Percentiles rank a stretch among this genome's conserved stretches.
Evolutionary conservation across 2,888 invertebrate genomes (phyloP).

Genomic region (Pollenia griseotomentosa): DNA sequence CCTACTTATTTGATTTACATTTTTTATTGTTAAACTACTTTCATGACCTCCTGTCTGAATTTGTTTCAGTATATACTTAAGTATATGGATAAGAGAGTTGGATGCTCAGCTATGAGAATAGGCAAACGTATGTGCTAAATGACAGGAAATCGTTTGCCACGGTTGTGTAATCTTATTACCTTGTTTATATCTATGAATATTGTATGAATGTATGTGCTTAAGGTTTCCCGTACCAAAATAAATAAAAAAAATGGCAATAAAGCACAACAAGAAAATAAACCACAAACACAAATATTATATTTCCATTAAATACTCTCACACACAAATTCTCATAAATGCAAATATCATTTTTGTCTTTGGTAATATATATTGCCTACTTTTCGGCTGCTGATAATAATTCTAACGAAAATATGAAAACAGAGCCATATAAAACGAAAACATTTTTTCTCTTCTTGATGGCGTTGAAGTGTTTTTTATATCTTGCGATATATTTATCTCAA

Average conservation of each 20-base stretch:
- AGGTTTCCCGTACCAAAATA: not conserved
- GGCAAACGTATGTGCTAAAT: slow-evolving; percentile 43
- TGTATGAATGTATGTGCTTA: not conserved
- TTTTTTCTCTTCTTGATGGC: not conserved
- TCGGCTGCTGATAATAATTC: not conserved
- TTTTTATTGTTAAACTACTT: not conserved
- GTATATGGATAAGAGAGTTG: not conserved
- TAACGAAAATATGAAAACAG: not conserved
- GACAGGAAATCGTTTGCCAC: slow-evolving; percentile 48
- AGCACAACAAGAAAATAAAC: not conserved
- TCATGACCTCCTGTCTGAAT: not conserved
- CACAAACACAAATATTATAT: not conserved
- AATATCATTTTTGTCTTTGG: not conserved
- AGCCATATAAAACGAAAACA: not conserved
- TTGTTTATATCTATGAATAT: slow-evolving; percentile 11
- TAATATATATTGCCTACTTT: not conserved
- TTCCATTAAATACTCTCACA: not conserved
- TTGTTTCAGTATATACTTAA: not conserved
- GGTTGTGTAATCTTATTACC: slow-evolving; percentile 46
- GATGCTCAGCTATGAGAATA: not conserved
- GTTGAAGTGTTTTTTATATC: slow-evolving; percentile 6
- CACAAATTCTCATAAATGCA: not conserved
- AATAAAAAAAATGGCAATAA: not conserved
- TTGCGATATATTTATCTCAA: not conserved
- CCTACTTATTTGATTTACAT: too few species aligned